Percentiles rank a stretch among this genome's conserved stretches.
phyloP scores from a whole-genome alignment of 2,888 invertebrate genomes.

The Pollenia amentaria region DNA sequence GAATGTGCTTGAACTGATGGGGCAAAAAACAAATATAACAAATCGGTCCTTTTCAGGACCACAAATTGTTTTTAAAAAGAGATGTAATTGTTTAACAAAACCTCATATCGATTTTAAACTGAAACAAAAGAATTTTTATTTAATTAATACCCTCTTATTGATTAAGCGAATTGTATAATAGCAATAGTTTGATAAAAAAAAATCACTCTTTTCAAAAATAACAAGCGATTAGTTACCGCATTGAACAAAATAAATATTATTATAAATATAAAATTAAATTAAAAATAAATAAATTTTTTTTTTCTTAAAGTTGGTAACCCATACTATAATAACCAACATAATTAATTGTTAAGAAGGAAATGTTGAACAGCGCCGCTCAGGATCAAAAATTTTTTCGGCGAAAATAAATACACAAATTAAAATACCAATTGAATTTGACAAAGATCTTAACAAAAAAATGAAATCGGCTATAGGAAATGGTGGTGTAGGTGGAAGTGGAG shows the following conservation, averaged over 20 bases:
- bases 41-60: too few relatives aligned
- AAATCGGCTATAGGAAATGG: constrained; percentile 61
- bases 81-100: too few relatives aligned
- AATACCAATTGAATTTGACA: constrained; percentile 6
- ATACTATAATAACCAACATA: background rate
- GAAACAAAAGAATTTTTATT: too few relatives aligned
- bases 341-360: constrained; percentile 60
- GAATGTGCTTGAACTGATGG: too few relatives aligned
- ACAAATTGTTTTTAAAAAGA: too few relatives aligned
- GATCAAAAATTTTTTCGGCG: constrained; percentile 78
- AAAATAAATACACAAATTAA: constrained; percentile 73
- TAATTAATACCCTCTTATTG: too few relatives aligned
- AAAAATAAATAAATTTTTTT: constrained; percentile 22
- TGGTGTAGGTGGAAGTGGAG: constrained; percentile 24
- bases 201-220: too few relatives aligned
- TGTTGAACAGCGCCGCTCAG: constrained; percentile 65
- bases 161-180: too few relatives aligned
- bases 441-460: constrained; percentile 57
- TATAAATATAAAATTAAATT: constrained; percentile 54
- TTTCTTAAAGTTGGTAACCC: background rate
- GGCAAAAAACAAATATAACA: too few relatives aligned
- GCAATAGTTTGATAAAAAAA: too few relatives aligned
- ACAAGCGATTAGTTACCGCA: constrained; percentile 39
- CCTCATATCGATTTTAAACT: too few relatives aligned
- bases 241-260: constrained; percentile 11